Evolutionary conservation across 2,888 invertebrate genomes (phyloP).

Genomic region (Caenorhabditis virilis): DNA sequence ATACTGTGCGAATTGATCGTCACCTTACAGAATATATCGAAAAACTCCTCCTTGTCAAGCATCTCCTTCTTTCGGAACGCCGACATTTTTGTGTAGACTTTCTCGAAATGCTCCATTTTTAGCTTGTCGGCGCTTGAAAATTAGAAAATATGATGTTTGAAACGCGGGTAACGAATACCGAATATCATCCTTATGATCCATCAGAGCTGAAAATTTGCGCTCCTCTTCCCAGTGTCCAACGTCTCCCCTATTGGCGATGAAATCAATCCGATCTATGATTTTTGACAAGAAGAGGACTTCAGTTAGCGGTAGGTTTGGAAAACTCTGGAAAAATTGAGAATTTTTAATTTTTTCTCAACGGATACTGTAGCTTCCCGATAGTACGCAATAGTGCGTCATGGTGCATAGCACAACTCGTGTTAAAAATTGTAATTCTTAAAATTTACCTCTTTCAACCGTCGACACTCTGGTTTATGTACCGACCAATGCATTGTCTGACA

Average conservation of each 20-base stretch:
- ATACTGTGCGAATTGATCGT: slow-evolving; percentile 67
- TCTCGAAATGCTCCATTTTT: slow-evolving; percentile 65
- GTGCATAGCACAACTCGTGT: neutral
- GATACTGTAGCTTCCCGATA: neutral
- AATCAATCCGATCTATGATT: slow-evolving; percentile 59
- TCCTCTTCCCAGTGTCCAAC: slow-evolving; percentile 58
- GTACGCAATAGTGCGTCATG: neutral
- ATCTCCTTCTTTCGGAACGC: slow-evolving; percentile 55
- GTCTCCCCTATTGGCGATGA: slow-evolving; percentile 60
- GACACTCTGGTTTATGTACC: slow-evolving; percentile 61
- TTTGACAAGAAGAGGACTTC: slow-evolving; percentile 66
- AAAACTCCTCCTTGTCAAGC: slow-evolving; percentile 51
- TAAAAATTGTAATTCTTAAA: neutral
- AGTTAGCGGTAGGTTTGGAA: slow-evolving; percentile 66
- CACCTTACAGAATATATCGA: slow-evolving; percentile 62
- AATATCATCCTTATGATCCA: slow-evolving; percentile 59
- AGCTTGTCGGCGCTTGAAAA: slow-evolving; percentile 42
- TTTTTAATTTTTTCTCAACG: neutral
- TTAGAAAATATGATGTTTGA: no score
- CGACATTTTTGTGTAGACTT: slow-evolving; percentile 57
- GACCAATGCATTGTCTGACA: slow-evolving; percentile 64
- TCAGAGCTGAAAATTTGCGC: slow-evolving; percentile 49
- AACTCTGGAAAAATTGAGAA: slow-evolving; percentile 34
- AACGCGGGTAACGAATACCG: slow-evolving; percentile 11
- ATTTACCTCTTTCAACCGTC: slow-evolving; percentile 53